Evolutionary conservation across 2,888 invertebrate genomes (phyloP), one percentile per base, ranked within the genome.

Genomic region (Agrotis puta): DNA sequence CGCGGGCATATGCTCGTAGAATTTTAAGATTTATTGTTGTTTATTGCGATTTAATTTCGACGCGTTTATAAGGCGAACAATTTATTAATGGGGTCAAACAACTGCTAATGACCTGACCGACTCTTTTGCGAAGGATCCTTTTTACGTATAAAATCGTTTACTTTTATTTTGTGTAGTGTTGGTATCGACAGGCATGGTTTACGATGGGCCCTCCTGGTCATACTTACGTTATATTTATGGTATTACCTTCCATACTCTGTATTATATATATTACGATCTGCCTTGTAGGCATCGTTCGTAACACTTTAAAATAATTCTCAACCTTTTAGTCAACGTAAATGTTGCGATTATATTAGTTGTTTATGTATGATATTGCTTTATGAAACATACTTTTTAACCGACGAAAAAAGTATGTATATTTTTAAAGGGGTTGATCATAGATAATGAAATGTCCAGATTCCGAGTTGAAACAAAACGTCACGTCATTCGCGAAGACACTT

Each of bases 171-270:
- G 61, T 48, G 61, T 45, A 58, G 64, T 73, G 43, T 16, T 4
- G 9, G 57, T 70, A 80, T 80, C 78, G 78, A 70, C 69, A 27
- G 27, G 11, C 13, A 57, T 50, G 65, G 59, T 82, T 85, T 83
- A 83, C 64, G 81, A 65, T 9, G 16, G 43, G 13, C 59, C 68
- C 66, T 72, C 51, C 58, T 33, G 61, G 9, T 68, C 39, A 47
- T 33, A 33, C 43, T 20, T 53, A n/a, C 20, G 45, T 56, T 58
- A 65, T 79, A 79, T 82, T 79, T 79, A 83, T 82, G 48, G 24
- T 66, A 57, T 57, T 57, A 64, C 70, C 56, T 61, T 47, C 53
- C 33, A 57, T 20, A 22, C 53, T 20, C 63, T 51, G 59, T 57
- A 47, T 56, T 50, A 70, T 50, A 48, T 50, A 70, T 50, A 48